Conservation (phyloP, 2,113 vertebrate genomes). For the Dryoscopus gambensis region DNA sequence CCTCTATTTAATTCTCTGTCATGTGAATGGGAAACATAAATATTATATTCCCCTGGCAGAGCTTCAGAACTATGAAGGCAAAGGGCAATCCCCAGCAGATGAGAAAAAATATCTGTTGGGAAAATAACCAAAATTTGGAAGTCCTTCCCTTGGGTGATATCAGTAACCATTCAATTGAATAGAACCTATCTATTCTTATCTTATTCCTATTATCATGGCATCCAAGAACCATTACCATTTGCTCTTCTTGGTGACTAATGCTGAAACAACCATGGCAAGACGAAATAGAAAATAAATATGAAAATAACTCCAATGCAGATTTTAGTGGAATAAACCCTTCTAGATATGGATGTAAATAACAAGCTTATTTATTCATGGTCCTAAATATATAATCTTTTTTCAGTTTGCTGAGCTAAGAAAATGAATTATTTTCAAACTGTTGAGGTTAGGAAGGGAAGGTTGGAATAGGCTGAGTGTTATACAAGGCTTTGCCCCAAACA, state of each 20-base stretch:
- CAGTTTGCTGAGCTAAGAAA: not conserved
- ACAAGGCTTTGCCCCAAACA: slow-evolving; percentile 8
- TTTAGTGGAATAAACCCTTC: not conserved
- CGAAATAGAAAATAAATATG: not conserved
- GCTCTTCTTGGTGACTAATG: not conserved
- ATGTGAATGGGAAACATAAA: not conserved
- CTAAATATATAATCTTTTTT: not conserved
- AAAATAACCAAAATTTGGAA: slow-evolving; percentile 30
- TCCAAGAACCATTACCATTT: not conserved
- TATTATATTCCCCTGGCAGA: not conserved
- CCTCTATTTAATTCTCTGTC: not conserved
- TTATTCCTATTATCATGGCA: not conserved
- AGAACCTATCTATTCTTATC: not conserved
- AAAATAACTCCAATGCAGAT: not conserved
- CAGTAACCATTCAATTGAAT: not conserved
- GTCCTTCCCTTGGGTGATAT: not conserved
- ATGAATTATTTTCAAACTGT: not conserved
- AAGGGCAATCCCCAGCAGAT: not conserved
- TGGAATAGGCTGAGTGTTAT: not conserved
- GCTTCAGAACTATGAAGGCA: not conserved
- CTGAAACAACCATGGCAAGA: not conserved
- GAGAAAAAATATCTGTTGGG: not conserved
- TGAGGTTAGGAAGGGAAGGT: not conserved
- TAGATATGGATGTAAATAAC: not conserved
- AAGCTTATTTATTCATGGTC: not conserved